phyloP scores from a whole-genome alignment of 1,140 invertebrate genomes.

The Zaprionus africanus region DNA sequence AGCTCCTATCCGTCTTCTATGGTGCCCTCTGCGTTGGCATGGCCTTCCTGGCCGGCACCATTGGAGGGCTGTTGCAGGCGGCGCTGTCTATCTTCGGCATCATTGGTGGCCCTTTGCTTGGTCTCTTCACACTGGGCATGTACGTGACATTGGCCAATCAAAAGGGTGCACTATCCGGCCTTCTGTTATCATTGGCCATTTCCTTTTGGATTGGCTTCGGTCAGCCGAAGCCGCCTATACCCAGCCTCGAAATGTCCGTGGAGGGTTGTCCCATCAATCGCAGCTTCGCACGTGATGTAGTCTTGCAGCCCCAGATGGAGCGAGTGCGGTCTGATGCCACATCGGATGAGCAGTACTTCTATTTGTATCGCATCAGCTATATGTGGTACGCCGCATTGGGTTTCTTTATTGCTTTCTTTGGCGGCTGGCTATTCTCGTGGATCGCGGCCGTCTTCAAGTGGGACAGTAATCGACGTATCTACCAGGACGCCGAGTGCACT shows the following conservation, averaged over 20 bases:
- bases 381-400: constrained; percentile 93
- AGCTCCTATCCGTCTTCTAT: constrained; percentile 88
- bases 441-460: constrained; percentile 66
- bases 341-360: constrained; percentile 57
- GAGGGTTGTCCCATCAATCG: constrained; percentile 85
- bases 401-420: constrained; percentile 87
- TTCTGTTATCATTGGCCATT: constrained; percentile 88
- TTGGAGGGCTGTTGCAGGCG: constrained; percentile 90
- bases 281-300: constrained; percentile 37
- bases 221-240: constrained; percentile 88
- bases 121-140: constrained; percentile 93
- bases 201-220: constrained; percentile 95
- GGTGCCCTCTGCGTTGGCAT: constrained; percentile 89
- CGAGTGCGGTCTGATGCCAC: not conserved
- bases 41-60: constrained; percentile 88
- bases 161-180: constrained; percentile 89
- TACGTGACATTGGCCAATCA: constrained; percentile 88
- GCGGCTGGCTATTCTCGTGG: constrained; percentile 88
- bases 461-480: constrained; percentile 72
- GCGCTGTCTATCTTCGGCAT: constrained; percentile 92
- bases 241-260: constrained; percentile 86
- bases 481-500: constrained; percentile 56
- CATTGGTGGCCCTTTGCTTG: constrained; percentile 91
- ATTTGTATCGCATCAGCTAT: constrained; percentile 89
- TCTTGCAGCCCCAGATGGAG: constrained; percentile 3